Percentiles rank a stretch among this genome's conserved stretches.
phyloP scores from a whole-genome alignment of 1,140 invertebrate species.

The Stegodyphus mimosarum region DNA sequence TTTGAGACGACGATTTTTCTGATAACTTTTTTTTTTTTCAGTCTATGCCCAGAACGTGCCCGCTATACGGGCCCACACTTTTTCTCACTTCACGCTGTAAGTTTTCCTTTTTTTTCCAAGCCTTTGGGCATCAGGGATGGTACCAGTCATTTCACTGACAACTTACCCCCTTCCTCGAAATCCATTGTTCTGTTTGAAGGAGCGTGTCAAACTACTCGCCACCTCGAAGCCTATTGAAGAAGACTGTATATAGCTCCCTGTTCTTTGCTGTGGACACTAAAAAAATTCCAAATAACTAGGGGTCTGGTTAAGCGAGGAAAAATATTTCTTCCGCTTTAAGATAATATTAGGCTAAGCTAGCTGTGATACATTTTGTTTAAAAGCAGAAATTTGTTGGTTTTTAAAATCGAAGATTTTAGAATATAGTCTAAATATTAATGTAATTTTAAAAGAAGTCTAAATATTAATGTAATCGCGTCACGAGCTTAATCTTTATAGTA shows the following conservation, averaged over 20 bases:
- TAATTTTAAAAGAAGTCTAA: too few species aligned
- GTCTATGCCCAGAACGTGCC: too few species aligned
- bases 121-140: not conserved
- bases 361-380: too few species aligned
- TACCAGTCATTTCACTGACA: not conserved
- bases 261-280: not conserved
- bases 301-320: too few species aligned
- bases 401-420: too few species aligned
- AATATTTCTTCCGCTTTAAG: too few species aligned
- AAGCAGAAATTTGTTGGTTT: too few species aligned
- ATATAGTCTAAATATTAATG: too few species aligned
- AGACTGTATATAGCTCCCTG: not conserved
- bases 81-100: not conserved
- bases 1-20: not conserved
- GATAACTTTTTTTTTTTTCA: not conserved
- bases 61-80: not conserved
- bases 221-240: conserved; percentile 3
- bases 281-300: too few species aligned
- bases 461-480: too few species aligned
- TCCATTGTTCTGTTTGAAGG: not conserved
- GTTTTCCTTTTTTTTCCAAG: not conserved
- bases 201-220: conserved; percentile 14
- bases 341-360: too few species aligned
- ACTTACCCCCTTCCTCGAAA: not conserved
- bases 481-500: too few species aligned